These are phyloP conservation scores for Bagarius yarrelli DNA, from an alignment of 2,113 vertebrate genomes.

Conservation along the genomic window DNA sequence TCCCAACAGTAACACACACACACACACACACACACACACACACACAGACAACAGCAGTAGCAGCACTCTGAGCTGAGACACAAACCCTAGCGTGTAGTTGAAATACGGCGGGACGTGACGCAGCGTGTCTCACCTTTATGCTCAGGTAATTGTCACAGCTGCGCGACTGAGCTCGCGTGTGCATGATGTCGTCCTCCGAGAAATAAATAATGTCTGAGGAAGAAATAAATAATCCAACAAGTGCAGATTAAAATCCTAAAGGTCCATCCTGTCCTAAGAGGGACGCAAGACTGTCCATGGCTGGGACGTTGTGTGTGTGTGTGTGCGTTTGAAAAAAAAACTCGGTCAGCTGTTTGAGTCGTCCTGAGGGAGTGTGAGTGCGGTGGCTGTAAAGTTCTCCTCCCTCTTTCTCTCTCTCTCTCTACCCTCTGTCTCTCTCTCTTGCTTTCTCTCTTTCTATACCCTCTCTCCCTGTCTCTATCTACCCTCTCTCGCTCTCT, in stretches of 20 bases:
- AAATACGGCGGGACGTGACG: neutral
- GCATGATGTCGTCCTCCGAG: conserved; percentile 63
- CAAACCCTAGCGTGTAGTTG: neutral
- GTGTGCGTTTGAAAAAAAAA: conserved; percentile 22
- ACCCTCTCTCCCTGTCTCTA: no score
- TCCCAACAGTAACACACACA: neutral
- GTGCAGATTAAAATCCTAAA: conserved; percentile 34
- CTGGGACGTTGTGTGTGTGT: neutral
- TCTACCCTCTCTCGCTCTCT: conserved; percentile 56
- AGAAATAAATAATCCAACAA: conserved; percentile 41
- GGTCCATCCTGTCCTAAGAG: neutral
- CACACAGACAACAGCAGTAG: conserved; percentile 44
- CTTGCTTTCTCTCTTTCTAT: conserved; percentile 55
- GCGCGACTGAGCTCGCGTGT: conserved; percentile 70
- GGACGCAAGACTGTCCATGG: neutral
- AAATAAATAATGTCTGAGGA: conserved; percentile 3
- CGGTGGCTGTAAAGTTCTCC: conserved; percentile 61
- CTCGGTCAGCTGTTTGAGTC: conserved; percentile 44
- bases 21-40: neutral
- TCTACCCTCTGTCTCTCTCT: conserved; percentile 34
- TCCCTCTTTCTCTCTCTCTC: conserved; percentile 51
- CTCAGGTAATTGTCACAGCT: conserved; percentile 70
- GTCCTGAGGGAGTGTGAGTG: conserved; percentile 67
- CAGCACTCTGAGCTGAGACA: conserved; percentile 59
- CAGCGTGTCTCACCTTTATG: conserved; percentile 68